These are phyloP conservation scores for Stenichneumon culpator DNA, from an alignment of 2,888 invertebrate species.

Conservation along the genomic window DNA sequence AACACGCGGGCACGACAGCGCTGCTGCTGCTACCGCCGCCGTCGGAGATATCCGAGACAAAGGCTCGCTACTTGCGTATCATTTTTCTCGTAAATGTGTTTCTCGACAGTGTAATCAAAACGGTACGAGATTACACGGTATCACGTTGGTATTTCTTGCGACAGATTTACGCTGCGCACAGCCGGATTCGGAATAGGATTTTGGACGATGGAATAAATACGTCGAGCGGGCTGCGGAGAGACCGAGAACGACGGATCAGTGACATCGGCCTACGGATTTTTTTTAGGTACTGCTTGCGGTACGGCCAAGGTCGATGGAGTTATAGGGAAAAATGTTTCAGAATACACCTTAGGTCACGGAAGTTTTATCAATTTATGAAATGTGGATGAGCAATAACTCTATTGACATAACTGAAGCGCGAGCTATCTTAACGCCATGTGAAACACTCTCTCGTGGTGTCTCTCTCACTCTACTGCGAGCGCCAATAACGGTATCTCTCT, in stretches of 20 bases:
- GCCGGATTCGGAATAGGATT: background rate
- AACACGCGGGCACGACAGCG: constrained; percentile 16
- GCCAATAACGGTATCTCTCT: no score
- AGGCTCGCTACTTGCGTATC: constrained; percentile 15
- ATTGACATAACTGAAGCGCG: no score
- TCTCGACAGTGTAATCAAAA: constrained; percentile 39
- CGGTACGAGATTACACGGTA: no score
- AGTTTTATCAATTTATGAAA: no score
- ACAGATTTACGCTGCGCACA: background rate
- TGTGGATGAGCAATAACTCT: no score
- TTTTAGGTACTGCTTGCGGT: background rate
- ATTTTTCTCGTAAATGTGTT: constrained; percentile 12
- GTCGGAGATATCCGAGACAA: constrained; percentile 27
- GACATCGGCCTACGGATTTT: background rate
- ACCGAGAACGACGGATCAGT: background rate
- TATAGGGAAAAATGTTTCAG: no score
- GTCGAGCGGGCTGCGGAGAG: background rate
- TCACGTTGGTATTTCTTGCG: constrained; percentile 7
- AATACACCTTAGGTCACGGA: no score
- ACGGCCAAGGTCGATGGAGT: background rate
- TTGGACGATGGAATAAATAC: background rate
- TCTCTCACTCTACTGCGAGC: no score
- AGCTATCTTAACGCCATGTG: no score
- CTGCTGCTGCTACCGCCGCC: background rate
- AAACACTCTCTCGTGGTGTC: no score